Conservation (phyloP, 2,113 vertebrate genomes). For the Setophaga petechia region DNA sequence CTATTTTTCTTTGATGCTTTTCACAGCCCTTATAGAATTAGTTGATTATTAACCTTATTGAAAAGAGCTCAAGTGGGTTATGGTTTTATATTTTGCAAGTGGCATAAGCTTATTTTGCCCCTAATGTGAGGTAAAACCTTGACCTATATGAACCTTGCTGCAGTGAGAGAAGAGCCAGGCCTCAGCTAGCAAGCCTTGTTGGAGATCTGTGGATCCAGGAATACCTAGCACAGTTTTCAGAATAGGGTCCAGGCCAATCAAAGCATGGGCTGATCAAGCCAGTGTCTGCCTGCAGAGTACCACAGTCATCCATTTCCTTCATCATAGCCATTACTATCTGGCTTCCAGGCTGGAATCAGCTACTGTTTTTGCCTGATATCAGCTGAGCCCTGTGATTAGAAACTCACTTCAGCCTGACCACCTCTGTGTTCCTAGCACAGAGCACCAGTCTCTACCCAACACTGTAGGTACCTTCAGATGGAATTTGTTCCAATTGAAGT, state of each 20-base stretch:
- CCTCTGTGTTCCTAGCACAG: background rate
- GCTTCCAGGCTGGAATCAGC: background rate
- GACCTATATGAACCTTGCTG: background rate
- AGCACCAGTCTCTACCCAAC: background rate
- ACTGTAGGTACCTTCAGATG: background rate
- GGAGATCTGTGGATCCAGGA: background rate
- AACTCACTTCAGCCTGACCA: background rate
- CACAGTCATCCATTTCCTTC: rapidly evolving
- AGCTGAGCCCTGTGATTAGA: background rate
- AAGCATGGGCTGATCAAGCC: background rate
- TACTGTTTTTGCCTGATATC: background rate
- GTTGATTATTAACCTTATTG: background rate
- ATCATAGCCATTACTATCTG: background rate
- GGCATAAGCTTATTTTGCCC: background rate
- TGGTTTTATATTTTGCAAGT: background rate
- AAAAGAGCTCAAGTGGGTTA: background rate
- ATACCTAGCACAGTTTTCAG: background rate
- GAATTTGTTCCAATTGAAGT: background rate
- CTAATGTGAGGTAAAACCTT: background rate
- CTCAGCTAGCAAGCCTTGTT: rapidly evolving
- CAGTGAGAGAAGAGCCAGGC: rapidly evolving
- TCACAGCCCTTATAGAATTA: background rate
- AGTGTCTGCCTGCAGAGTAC: background rate
- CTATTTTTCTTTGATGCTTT: background rate
- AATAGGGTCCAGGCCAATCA: background rate